These are phyloP conservation scores for Zaprionus taronus DNA, from an alignment of 1,140 invertebrate genomes.

Conservation along the genomic window DNA sequence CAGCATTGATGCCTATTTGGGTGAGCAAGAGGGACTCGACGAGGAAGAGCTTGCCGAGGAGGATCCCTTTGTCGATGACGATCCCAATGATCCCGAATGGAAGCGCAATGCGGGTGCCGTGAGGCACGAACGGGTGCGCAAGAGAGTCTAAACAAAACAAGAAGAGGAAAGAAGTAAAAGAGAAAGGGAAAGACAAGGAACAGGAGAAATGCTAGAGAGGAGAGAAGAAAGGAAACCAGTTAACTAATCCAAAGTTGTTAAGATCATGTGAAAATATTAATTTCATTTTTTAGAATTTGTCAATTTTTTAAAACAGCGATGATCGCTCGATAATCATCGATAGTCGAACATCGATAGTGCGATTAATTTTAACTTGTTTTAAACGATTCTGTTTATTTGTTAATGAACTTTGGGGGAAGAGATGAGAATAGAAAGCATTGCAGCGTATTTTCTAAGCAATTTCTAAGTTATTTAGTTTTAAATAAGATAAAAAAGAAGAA, in stretches of 20 bases:
- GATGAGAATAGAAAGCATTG: conserved; percentile 29
- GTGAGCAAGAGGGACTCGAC: conserved; percentile 52
- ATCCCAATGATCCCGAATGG: conserved; percentile 94
- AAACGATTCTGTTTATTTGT: conserved; percentile 51
- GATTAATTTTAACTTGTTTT: conserved; percentile 72
- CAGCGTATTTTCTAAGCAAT: conserved; percentile 50
- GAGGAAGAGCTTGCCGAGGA: conserved; percentile 86
- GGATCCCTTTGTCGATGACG: conserved; percentile 87
- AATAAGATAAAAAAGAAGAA: conserved; percentile 13
- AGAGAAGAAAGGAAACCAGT: conserved; percentile 6
- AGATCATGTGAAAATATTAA: conserved; percentile 46
- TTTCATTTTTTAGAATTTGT: conserved; percentile 50
- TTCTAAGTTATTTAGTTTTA: conserved; percentile 80
- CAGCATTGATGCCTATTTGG: conserved; percentile 65
- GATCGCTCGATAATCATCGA: background rate
- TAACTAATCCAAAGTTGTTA: conserved; percentile 60
- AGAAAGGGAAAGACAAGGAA: background rate
- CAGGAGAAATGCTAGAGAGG: background rate
- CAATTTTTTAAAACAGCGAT: conserved; percentile 44
- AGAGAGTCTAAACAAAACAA: conserved; percentile 39
- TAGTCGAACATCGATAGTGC: background rate
- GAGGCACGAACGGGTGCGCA: conserved; percentile 43
- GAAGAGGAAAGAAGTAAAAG: background rate
- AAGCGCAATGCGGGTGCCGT: conserved; percentile 51
- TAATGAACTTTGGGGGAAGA: conserved; percentile 1